These are phyloP conservation scores for Coregonus suidteri DNA, from an alignment of 2,797 vertebrate species.

Conservation along the genomic window DNA sequence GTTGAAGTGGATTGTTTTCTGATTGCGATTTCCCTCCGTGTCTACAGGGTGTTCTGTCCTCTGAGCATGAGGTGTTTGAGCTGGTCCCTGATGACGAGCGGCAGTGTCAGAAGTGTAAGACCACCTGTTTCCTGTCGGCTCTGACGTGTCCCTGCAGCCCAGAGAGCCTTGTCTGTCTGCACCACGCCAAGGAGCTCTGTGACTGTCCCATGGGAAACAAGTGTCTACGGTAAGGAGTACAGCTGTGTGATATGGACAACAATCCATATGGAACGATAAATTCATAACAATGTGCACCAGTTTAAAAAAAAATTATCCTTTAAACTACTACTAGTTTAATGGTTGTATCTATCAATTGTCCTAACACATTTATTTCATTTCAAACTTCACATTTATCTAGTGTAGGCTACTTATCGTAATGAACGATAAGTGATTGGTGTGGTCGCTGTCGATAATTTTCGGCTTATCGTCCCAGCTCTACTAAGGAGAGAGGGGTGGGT, in stretches of 20 bases:
- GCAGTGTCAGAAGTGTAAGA: slow-evolving; percentile 94
- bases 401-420: too few relatives aligned
- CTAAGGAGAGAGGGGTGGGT: too few relatives aligned
- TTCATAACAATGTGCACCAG: too few relatives aligned
- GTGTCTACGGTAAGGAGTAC: slow-evolving; percentile 85
- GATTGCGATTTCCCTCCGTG: not conserved
- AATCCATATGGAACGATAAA: not conserved
- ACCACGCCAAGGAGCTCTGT: slow-evolving; percentile 87
- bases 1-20: not conserved
- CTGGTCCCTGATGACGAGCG: slow-evolving; percentile 95
- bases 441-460: too few relatives aligned
- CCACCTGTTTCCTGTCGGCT: slow-evolving; percentile 96
- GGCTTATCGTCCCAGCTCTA: too few relatives aligned
- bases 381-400: too few relatives aligned
- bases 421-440: too few relatives aligned
- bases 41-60: slow-evolving; percentile 88
- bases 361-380: too few relatives aligned
- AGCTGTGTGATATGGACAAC: too few relatives aligned
- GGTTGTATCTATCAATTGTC: too few relatives aligned
- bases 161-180: slow-evolving; percentile 90
- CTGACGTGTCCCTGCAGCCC: slow-evolving; percentile 92
- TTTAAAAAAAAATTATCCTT: too few relatives aligned
- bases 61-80: slow-evolving; percentile 96
- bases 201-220: slow-evolving; percentile 88
- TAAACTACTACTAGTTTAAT: too few relatives aligned